Conservation (phyloP, 2,888 invertebrate species). For the Troides aeacus region DNA sequence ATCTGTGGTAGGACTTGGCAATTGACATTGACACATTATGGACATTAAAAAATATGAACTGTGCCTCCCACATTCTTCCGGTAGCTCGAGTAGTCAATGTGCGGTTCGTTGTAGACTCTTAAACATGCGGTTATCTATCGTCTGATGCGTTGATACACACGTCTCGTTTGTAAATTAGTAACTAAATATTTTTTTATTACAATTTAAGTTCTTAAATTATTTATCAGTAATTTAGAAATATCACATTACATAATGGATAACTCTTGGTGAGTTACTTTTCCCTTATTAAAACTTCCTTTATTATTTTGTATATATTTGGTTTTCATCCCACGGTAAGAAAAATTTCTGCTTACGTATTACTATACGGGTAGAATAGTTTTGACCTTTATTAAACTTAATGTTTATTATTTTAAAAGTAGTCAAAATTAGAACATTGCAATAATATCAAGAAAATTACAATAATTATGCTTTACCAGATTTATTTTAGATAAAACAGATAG, state of each 20-base stretch:
- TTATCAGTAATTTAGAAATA: constrained; percentile 19
- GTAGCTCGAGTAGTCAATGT: constrained; percentile 19
- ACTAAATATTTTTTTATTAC: constrained; percentile 1
- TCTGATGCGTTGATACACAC: neutral
- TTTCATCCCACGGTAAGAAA: constrained; percentile 36
- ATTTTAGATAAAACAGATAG: no score
- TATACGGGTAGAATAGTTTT: no score
- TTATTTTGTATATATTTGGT: constrained; percentile 34
- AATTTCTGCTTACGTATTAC: no score
- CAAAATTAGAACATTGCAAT: no score
- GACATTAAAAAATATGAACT: neutral
- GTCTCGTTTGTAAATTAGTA: constrained; percentile 3
- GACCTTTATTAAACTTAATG: no score
- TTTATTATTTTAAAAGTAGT: no score
- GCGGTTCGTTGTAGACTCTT: neutral
- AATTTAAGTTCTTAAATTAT: constrained; percentile 8
- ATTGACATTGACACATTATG: neutral
- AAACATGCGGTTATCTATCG: constrained; percentile 49
- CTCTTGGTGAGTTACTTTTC: constrained; percentile 54
- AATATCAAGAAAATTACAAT: no score
- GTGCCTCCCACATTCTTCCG: constrained; percentile 9
- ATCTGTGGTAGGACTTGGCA: no score
- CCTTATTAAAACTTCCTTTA: constrained; percentile 44
- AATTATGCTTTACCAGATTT: no score
- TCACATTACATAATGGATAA: constrained; percentile 68